These are phyloP conservation scores for Sinelater perroti DNA, from an alignment of 2,888 invertebrate species.

Conservation along the genomic window DNA sequence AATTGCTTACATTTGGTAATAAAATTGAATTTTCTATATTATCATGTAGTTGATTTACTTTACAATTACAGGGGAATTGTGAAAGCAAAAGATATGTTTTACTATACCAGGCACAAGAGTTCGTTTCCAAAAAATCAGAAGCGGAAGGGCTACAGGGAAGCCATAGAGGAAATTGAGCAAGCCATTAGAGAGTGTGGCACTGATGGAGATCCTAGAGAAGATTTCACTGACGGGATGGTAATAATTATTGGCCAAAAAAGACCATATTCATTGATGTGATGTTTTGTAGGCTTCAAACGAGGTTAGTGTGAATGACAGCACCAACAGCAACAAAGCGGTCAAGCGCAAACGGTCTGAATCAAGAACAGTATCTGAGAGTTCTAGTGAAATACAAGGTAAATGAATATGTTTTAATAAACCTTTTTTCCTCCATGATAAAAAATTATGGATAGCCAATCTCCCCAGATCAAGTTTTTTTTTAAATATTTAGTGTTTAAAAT, in stretches of 20 bases:
- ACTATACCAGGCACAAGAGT: slow-evolving; percentile 81
- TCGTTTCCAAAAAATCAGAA: slow-evolving; percentile 82
- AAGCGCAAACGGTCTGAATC: slow-evolving; percentile 17
- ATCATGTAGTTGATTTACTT: background rate
- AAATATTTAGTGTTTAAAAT: too few species aligned
- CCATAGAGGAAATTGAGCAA: slow-evolving; percentile 86
- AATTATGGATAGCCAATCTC: too few species aligned
- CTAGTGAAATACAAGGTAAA: too few species aligned
- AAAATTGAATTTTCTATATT: background rate
- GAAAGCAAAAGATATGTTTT: slow-evolving; percentile 85
- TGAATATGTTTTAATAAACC: too few species aligned
- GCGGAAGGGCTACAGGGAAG: slow-evolving; percentile 85
- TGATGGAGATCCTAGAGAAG: slow-evolving; percentile 49
- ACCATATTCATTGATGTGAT: background rate
- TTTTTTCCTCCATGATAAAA: too few species aligned
- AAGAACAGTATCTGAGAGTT: too few species aligned
- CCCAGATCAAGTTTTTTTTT: too few species aligned
- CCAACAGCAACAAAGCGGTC: slow-evolving; percentile 13
- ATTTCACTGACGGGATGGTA: background rate
- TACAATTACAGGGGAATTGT: slow-evolving; percentile 69
- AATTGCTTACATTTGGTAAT: too few species aligned
- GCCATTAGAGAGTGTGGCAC: slow-evolving; percentile 64
- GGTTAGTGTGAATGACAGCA: slow-evolving; percentile 6
- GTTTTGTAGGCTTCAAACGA: background rate
- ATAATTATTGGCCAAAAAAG: too few species aligned